Base-by-base conservation (phyloP, 2,113 vertebrate genomes). In the Anarrhichthys ocellatus region DNA sequence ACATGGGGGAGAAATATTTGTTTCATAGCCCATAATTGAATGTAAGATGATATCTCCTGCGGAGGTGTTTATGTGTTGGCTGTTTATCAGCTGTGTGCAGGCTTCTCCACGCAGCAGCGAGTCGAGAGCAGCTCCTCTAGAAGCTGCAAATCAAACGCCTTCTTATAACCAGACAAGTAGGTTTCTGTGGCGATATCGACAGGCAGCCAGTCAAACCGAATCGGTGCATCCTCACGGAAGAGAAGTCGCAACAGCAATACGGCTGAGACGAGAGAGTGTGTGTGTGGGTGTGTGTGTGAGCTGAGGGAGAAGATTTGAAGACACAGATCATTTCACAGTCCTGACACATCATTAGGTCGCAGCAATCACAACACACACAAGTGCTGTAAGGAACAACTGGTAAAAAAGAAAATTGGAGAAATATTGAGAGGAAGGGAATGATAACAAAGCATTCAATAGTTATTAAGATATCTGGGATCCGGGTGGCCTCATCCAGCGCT, bases 301-400 rank as follows among this genome's bases (percentile, higher is more conserved):
- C 73, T 69, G 69, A 75, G 61, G 56, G 66, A 76, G 67, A 73
- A 78, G 71, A 85, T 84, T 87, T 81, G 4, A 56, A 69, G 75
- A 69, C 67, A 78, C 74, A 63, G 59, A 73, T 81, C 74, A 78
- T 78, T 83, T 78, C 69, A 67, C 81, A 61, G 29, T 63, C 20
- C 52, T 67, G 56, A 78, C 40, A 63, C 59, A 73, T 34, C 75
- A 73, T 78, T 67, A 68, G 32, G 9, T 50, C 50, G 27, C 10
- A 68, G 59, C 42, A 83, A 73, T 71, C 44, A 70, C 9, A 22
- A 46, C 17, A 27, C 58, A 76, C 54, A 76, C 48, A 9, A 29
- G 52, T 54, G n/a, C 50, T 54, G 15, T 29, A 2, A 1, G 52
- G 15, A 15, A 61, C 29, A 42, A 8, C 5, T 44, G 54, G 24